Base-by-base conservation (phyloP, 1,140 invertebrate species). In the Halesus radiatus region DNA sequence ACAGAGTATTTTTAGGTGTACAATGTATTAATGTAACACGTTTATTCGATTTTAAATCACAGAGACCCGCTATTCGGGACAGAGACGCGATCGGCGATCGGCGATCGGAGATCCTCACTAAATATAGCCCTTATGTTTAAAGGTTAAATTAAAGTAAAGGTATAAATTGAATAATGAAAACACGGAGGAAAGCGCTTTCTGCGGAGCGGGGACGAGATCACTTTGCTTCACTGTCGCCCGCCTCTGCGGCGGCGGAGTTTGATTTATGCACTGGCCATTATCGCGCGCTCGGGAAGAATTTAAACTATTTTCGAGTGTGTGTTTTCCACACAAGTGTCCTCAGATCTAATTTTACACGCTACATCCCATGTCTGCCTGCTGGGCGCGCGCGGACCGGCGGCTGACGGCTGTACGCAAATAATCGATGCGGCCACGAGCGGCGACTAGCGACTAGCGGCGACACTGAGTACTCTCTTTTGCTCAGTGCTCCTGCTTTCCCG, bases 381-480 rank as follows among this genome's bases (percentile, higher is more conserved):
- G 70, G 50, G 54, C 70, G 70, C 70, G 70, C 74, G 26, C 52
- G 53, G 23, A 56, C 56, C 74, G 56, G 58, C 80, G 79, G 32
- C 32, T 32, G 32, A 32, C 32, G 45, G 70, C 83, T 76, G 81
- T 66, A 85, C 85, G 81, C 87, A 87, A 88, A 88, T 89, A 89
- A 89, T 88, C 88, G 86, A 88, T 89, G 86, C 85, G 84, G 83
- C 84, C 76, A 72, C 80, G 16, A 53, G 22, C 60, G 54, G 5
- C n/a, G 81, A 82, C 32, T 32, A 7, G 53, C 53, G 8, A 54
- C 53, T 54, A 20, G 53, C 53, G 53, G 53, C 53, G 16, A n/a
- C 0, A 8, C 53, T 16, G 16, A 54, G 53, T 4, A 3, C 53
- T 54, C 5, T 32, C 6, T 32, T 32, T 5, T 29, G n/a, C n/a